phyloP scores from a whole-genome alignment of 2,888 invertebrate genomes.

The Flexamia atlantica region DNA sequence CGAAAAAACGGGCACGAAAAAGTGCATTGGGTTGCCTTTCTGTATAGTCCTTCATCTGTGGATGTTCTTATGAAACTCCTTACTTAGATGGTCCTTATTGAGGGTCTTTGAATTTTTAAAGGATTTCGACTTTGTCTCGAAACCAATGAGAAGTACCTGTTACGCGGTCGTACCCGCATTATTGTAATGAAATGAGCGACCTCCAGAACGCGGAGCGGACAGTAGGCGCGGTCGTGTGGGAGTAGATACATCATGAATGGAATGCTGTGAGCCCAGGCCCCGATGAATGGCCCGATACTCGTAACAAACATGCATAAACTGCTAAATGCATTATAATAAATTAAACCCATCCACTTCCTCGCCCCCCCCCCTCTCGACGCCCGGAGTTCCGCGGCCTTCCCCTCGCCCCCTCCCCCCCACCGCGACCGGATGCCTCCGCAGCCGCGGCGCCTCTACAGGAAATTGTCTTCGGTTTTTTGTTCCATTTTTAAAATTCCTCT shows the following conservation, averaged over 20 bases:
- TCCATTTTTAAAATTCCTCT: constrained; percentile 62
- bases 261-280: constrained; percentile 33
- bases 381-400: neutral
- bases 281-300: constrained; percentile 51
- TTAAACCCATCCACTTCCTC: constrained; percentile 34
- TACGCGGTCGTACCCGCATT: too few relatives aligned
- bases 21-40: too few relatives aligned
- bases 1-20: too few relatives aligned
- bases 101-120: too few relatives aligned
- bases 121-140: too few relatives aligned
- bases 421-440: constrained; percentile 56
- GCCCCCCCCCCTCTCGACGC: neutral
- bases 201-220: neutral
- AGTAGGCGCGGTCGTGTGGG: constrained; percentile 35
- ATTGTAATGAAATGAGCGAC: too few relatives aligned
- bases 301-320: constrained; percentile 47
- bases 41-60: too few relatives aligned
- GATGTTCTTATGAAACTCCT: too few relatives aligned
- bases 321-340: constrained; percentile 41
- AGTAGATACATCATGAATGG: constrained; percentile 52
- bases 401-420: constrained; percentile 6
- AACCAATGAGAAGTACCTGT: too few relatives aligned
- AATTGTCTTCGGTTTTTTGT: constrained; percentile 58
- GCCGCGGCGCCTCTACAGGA: constrained; percentile 65
- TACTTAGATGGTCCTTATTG: too few relatives aligned